Conservation (phyloP, 2,888 invertebrate species). For the Apoda limacodes region DNA sequence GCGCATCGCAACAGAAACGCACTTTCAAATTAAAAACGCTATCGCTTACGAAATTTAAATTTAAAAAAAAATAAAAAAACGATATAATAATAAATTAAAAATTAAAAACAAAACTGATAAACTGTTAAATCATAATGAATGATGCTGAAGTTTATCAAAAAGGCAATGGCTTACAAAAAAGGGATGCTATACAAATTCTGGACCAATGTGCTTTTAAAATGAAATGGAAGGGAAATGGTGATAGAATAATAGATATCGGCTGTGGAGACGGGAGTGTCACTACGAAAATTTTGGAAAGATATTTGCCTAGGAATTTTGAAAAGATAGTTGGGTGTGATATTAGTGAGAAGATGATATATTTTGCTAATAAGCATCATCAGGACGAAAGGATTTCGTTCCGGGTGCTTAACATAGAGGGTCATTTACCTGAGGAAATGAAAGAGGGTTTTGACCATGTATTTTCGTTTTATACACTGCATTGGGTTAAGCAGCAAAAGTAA, state of each 20-base stretch:
- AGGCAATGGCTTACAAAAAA: constrained; percentile 75
- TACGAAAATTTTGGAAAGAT: constrained; percentile 70
- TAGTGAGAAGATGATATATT: constrained; percentile 77
- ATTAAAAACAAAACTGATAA: constrained; percentile 5
- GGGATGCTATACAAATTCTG: constrained; percentile 67
- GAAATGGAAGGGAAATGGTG: constrained; percentile 59
- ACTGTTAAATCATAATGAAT: constrained; percentile 70
- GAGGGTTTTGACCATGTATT: constrained; percentile 75
- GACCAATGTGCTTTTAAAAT: constrained; percentile 72
- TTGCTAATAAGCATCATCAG: constrained; percentile 68
- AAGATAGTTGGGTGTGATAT: constrained; percentile 75
- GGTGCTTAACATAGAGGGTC: constrained; percentile 68
- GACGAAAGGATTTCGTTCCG: constrained; percentile 56
- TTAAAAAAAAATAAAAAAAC: constrained; percentile 18
- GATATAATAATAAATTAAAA: constrained; percentile 12
- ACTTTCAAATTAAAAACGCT: constrained; percentile 14
- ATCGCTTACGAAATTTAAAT: constrained; percentile 6
- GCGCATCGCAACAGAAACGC: constrained; percentile 28
- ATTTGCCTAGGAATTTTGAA: constrained; percentile 65
- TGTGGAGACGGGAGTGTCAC: constrained; percentile 80
- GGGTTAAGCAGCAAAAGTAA: constrained; percentile 81
- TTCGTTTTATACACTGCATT: constrained; percentile 84
- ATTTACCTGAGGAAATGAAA: constrained; percentile 53
- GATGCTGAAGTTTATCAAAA: constrained; percentile 76
- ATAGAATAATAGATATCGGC: constrained; percentile 76